Percentiles rank a stretch among this genome's conserved stretches.
Conservation (phyloP, 2,888 invertebrate species). For the Drosophila pseudotakahashii region DNA sequence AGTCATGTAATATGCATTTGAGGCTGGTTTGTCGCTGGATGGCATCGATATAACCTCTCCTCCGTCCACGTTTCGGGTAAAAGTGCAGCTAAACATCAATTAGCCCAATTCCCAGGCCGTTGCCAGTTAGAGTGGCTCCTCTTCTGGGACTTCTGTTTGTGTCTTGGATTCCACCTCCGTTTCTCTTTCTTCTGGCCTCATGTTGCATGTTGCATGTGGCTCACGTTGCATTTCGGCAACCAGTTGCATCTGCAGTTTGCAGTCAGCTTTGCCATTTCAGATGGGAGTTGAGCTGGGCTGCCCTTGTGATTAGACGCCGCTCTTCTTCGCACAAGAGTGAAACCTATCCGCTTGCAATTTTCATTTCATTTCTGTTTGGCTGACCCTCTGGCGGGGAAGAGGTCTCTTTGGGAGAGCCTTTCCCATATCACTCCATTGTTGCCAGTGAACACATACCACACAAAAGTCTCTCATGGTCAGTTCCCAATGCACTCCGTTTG, state of each 20-base stretch:
- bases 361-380: slow-evolving; percentile 53
- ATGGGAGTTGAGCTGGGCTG: slow-evolving; percentile 34
- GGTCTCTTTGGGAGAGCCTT: slow-evolving; percentile 34
- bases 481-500: slow-evolving; percentile 53
- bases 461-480: slow-evolving; percentile 30
- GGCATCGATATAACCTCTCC: slow-evolving; percentile 29
- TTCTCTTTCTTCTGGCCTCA: slow-evolving; percentile 41
- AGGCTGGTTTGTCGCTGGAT: slow-evolving; percentile 20
- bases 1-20: slow-evolving; percentile 52
- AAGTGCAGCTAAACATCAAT: slow-evolving; percentile 84
- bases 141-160: slow-evolving; percentile 47
- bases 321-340: slow-evolving; percentile 75
- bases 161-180: slow-evolving; percentile 34
- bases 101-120: slow-evolving; percentile 83
- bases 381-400: slow-evolving; percentile 34
- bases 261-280: slow-evolving; percentile 30
- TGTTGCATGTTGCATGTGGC: slow-evolving; percentile 71
- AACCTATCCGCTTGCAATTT: slow-evolving; percentile 70
- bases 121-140: slow-evolving; percentile 57
- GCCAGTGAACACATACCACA: not conserved
- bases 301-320: slow-evolving; percentile 73
- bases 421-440: slow-evolving; percentile 70
- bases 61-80: slow-evolving; percentile 80
- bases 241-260: slow-evolving; percentile 27
- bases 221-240: slow-evolving; percentile 72